Percentiles rank a stretch among this genome's conserved stretches.
These are phyloP conservation scores for Pristionchus maxplancki DNA, from an alignment of 2,888 invertebrate species.

Conservation along the genomic window DNA sequence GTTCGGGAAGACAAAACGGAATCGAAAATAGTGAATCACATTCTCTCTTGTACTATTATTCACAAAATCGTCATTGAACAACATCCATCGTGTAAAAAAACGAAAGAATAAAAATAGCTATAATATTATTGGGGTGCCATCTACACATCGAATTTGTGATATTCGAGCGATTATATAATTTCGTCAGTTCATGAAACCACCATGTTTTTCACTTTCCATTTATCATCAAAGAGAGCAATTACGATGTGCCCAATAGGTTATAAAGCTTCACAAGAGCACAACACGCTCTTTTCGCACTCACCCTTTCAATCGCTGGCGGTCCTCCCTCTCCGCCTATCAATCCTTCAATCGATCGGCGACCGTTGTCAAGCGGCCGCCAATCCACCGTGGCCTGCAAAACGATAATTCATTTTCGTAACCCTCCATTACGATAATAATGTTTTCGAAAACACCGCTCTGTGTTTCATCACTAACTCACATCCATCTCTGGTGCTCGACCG, in stretches of 20 bases:
- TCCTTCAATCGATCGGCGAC: not conserved
- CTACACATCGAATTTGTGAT: not conserved
- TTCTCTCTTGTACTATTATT: not conserved
- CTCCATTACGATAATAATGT: not conserved
- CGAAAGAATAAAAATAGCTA: too few relatives aligned
- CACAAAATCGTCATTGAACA: too few relatives aligned
- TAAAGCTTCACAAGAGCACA: too few relatives aligned
- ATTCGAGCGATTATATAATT: not conserved
- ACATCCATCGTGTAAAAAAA: too few relatives aligned
- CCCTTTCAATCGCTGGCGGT: not conserved
- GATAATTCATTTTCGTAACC: not conserved
- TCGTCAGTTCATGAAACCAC: not conserved
- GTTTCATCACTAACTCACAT: not conserved
- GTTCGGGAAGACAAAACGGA: too few relatives aligned
- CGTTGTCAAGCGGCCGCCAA: constrained; percentile 45
- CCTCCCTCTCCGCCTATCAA: not conserved
- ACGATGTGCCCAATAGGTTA: too few relatives aligned
- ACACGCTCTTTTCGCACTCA: too few relatives aligned
- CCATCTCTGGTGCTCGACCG: not conserved
- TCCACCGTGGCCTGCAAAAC: constrained; percentile 45
- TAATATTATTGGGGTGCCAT: too few relatives aligned
- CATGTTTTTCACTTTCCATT: too few relatives aligned
- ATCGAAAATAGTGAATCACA: not conserved
- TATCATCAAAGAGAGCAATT: too few relatives aligned
- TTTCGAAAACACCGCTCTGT: not conserved